Evolutionary conservation across 1,140 invertebrate species (phyloP), one percentile per base, ranked within the genome.

Genomic region (Galendromus occidentalis): DNA sequence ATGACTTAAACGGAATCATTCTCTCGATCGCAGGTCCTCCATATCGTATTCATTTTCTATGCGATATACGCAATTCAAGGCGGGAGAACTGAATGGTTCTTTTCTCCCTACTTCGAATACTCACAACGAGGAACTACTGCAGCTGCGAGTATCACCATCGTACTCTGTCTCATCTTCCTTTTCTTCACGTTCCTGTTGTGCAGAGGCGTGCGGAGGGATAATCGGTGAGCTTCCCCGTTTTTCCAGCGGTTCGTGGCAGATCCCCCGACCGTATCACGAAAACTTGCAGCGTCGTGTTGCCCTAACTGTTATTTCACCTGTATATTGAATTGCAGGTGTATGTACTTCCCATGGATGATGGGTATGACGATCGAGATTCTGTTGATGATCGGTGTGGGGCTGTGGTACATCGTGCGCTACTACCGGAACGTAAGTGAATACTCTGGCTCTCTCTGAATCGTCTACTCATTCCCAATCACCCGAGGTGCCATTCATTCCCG

Each of bases 311-410:
- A 6, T 39, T 39, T 6, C 33, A 9, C 33, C 33, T 9, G n/a
- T n/a, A 39, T 39, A 39, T 39, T 39, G 4, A 42, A 68, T 59
- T 66, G 66, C 29, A 33, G 69, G 6, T 69, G 69, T 17, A 64
- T 69, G 42, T 69, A 68, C 59, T 69, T 68, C 18, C 69, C 69
- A 6, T 69, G 67, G 67, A 66, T 69, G 65, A 66, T 69, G 33
- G 45, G 42, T 14, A 67, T 69, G 47, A 44, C 66, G n/a, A 14
- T 69, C 20, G 69, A 69, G 65, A 66, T 69, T 18, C 51, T 69
- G 0, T 6, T 67, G 14, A 68, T 69, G 47, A 25, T 69, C 28
- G 66, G 47, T 22, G 64, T 69, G 20, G 67, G 68, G 22, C 64
- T 69, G 6, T 69, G 69, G 68, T 67, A 65, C 29, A 47, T 69